Percentiles rank a stretch among this genome's conserved stretches.
These are phyloP conservation scores for Sebastes taczanowskii DNA, from an alignment of 2,797 vertebrate genomes.

Conservation along the genomic window DNA sequence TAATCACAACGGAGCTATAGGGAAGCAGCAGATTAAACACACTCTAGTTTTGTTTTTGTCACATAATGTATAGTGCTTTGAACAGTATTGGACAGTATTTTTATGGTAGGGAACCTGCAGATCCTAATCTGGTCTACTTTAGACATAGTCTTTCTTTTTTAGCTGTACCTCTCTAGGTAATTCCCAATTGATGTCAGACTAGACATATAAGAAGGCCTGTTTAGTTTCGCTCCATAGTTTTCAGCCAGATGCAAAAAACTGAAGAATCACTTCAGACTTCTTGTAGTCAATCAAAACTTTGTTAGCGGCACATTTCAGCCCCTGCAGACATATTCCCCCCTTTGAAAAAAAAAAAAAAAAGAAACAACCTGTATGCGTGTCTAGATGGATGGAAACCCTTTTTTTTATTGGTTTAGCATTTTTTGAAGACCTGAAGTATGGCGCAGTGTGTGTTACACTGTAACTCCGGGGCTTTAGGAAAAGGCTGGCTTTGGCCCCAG, in stretches of 20 bases:
- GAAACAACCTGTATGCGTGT: conserved; percentile 49
- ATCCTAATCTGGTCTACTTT: conserved; percentile 33
- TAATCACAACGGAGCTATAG: not conserved
- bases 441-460: conserved; percentile 61
- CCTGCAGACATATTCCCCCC: conserved; percentile 30
- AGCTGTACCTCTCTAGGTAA: conserved; percentile 8
- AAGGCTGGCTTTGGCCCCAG: conserved; percentile 73
- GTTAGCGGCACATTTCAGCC: conserved; percentile 49
- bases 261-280: conserved; percentile 51
- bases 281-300: conserved; percentile 72
- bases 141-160: conserved; percentile 25
- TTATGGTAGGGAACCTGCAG: not conserved
- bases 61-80: not conserved
- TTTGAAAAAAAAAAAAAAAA: conserved; percentile 42
- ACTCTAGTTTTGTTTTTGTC: not conserved
- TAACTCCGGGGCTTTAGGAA: conserved; percentile 63
- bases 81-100: not conserved
- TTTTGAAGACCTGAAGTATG: conserved; percentile 68
- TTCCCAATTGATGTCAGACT: conserved; percentile 38
- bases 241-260: conserved; percentile 43
- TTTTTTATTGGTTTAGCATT: conserved; percentile 76
- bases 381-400: conserved; percentile 70
- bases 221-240: conserved; percentile 25
- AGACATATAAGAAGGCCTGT: conserved; percentile 43
- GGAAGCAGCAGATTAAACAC: conserved; percentile 15